Conservation (phyloP, 2,888 invertebrate species). For the Microchrysa polita region DNA sequence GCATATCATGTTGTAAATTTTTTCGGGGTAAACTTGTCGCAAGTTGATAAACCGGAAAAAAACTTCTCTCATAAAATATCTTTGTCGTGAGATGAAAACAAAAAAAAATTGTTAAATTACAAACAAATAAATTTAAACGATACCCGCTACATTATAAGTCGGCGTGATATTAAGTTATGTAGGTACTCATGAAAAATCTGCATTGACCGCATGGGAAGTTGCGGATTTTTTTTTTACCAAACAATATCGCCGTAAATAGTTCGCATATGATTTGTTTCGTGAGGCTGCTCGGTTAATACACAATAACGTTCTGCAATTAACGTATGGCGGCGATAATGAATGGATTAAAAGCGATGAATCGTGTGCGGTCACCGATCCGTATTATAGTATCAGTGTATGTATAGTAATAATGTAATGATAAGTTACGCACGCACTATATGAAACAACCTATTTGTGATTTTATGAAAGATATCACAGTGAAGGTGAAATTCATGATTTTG, state of each 20-base stretch:
- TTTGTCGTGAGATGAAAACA: no score
- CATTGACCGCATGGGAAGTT: no score
- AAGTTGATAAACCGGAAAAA: constrained; percentile 1
- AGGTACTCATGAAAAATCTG: no score
- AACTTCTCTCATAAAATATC: not conserved
- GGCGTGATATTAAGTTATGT: no score
- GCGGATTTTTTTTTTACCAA: no score
- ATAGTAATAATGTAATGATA: not conserved
- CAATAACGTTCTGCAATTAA: no score
- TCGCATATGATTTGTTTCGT: no score
- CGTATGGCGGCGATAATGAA: constrained; percentile 31
- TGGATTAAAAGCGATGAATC: constrained; percentile 5
- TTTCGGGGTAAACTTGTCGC: not conserved
- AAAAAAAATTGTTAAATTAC: no score
- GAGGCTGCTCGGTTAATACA: constrained; percentile 10
- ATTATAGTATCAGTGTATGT: no score
- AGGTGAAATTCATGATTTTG: not conserved
- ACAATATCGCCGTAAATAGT: constrained; percentile 12
- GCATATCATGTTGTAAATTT: constrained; percentile 23
- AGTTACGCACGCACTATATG: constrained; percentile 8
- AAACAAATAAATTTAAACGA: not conserved
- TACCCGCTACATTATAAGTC: not conserved
- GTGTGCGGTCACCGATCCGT: constrained; percentile 14
- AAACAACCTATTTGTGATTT: not conserved
- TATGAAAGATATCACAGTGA: not conserved